Evolutionary conservation across 2,113 vertebrate species (phyloP), one percentile per base, ranked within the genome.

Genomic region (Regulus satrapa): DNA sequence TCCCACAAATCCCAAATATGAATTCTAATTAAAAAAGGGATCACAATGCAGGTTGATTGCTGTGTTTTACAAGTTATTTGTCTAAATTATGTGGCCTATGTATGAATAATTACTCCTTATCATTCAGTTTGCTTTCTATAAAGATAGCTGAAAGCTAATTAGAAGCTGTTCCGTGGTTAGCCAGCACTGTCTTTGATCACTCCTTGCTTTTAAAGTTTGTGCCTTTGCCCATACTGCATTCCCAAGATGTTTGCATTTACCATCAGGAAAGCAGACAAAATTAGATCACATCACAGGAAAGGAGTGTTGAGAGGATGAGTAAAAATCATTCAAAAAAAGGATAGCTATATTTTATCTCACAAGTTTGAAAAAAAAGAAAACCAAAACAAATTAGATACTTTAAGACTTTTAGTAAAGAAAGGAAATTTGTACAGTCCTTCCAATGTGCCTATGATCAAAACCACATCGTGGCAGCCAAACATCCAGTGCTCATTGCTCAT

Each of bases 61-160:
- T 63, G 19, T 71, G 55, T 83, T 94, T 94, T 92, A 94, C 92
- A 95, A 80, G 85, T 94, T 88, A 92, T 95, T 96, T 92, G 48
- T 95, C 90, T 92, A 93, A 95, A 97, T 95, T 90, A 84, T 7
- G 45, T 52, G 36, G 43, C 40, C 76, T 84, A 19, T 52, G 13
- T 84, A 92, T 74, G 72, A 95, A 86, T 94, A 97, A 93, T 92
- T 92, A 88, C 31, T 80, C 56, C 68, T 91, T 94, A 93, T 95
- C 94, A 78, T 86, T 87, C 38, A 45, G 59, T 83, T 95, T 88
- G 6, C 34, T 90, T 31, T 92, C 78, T 67, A 48, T 83, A 93
- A 95, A 96, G 92, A 90, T 67, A 95, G 79, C 43, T 90, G 79
- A 90, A 64, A 94, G 45, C 55, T 93, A 96, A 96, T 94, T 96